Evolutionary conservation across 2,113 vertebrate species (phyloP), one percentile per base, ranked within the genome.

Genomic region (Hassar affinis): DNA sequence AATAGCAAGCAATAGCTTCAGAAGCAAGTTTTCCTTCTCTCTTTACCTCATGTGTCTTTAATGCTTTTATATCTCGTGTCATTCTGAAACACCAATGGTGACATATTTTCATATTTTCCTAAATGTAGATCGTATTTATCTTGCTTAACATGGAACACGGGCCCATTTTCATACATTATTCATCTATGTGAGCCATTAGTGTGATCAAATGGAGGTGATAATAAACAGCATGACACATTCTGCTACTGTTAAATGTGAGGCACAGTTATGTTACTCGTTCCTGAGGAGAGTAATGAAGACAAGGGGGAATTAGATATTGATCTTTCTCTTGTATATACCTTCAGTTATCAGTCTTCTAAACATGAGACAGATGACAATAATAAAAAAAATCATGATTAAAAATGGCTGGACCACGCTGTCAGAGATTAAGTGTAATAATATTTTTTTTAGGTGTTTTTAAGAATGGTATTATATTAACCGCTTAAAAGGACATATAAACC

Each of bases 301-400:
- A 49, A 79, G 54, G 33, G 59, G n/a, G 61, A 83, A 85, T 85
- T 79, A 69, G 75, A 52, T 87, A 87, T 87, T 80, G 80, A 85
- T 87, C 80, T 74, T 54, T 66, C 61, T 64, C 49, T 42, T 76
- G 62, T 1, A 20, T 69, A 77, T 72, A 33, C 72, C 52, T 75
- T 33, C 25, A 82, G 27, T 59, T 57, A 30, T 47, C 30, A 77
- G 49, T 59, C 64, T 84, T 83, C 18, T 38, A 25, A 77, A 38
- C 56, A 66, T 57, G 6, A 69, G 42, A 76, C 17, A 68, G 57
- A 61, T 80, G 75, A 85, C 45, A 76, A 71, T 81, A 56, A 71
- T 35, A 33, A 27, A 80, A 68, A n/a, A 51, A 30, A 75, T 68
- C 27, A 33, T 35, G 69, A 51, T 51, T 49, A 82, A 75, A 82